Evolutionary conservation across 2,797 vertebrate genomes (phyloP).

Genomic region (Australoheros facetus): DNA sequence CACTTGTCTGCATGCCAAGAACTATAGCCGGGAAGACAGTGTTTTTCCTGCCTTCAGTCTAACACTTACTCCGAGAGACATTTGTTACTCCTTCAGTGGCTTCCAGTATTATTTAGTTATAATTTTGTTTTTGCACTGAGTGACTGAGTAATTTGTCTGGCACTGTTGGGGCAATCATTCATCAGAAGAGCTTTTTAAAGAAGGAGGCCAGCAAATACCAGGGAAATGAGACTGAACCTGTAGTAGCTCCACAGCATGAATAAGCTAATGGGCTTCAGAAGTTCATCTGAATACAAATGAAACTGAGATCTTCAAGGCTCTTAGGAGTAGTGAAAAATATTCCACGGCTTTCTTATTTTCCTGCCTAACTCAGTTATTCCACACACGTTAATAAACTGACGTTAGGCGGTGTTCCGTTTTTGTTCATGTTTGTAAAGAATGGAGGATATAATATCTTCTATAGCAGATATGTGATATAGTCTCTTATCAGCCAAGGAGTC

Average conservation of each 20-base stretch:
- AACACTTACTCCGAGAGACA: conserved; percentile 10
- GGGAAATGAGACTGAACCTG: conserved; percentile 36
- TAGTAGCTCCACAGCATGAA: conserved; percentile 43
- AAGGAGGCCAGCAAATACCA: conserved; percentile 24
- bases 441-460: conserved; percentile 21
- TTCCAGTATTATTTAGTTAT: conserved; percentile 31
- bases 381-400: conserved; percentile 22
- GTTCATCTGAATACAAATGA: conserved; percentile 48
- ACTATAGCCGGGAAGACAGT: conserved; percentile 15
- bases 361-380: conserved; percentile 6
- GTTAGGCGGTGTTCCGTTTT: background rate
- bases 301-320: conserved; percentile 30
- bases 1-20: conserved; percentile 56
- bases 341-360: conserved; percentile 15
- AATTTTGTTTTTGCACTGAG: conserved; percentile 38
- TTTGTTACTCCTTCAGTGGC: conserved; percentile 27
- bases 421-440: background rate
- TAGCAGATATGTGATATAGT: conserved; percentile 14
- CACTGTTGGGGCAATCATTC: conserved; percentile 34
- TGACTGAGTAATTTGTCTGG: conserved; percentile 48
- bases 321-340: conserved; percentile 16
- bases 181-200: conserved; percentile 34
- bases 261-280: conserved; percentile 47
- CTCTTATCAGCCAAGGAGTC: conserved; percentile 15
- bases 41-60: conserved; percentile 22